Conservation (phyloP, 2,797 vertebrate genomes). For the Masticophis lateralis region DNA sequence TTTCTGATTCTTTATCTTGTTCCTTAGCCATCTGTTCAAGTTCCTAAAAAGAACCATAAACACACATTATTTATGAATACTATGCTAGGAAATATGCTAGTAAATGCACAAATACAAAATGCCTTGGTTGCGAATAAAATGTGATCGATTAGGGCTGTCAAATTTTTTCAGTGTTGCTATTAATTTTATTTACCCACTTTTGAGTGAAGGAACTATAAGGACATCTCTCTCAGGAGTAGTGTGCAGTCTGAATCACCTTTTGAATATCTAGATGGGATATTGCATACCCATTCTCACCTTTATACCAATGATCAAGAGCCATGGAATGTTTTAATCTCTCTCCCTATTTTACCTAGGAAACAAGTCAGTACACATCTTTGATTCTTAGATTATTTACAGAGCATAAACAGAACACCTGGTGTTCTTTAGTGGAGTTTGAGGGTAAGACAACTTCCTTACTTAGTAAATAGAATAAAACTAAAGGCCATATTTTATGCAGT, state of each 20-base stretch:
- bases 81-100: neutral
- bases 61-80: neutral
- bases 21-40: slow-evolving; percentile 91
- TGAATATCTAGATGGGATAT: neutral
- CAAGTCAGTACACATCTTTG: neutral
- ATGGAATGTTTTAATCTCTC: neutral
- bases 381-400: neutral
- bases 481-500: neutral
- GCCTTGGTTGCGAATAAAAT: neutral
- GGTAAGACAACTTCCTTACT: neutral
- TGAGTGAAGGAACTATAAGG: neutral
- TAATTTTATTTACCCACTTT: neutral
- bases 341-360: neutral
- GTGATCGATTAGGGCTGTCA: neutral
- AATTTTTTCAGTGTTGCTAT: neutral
- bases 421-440: neutral
- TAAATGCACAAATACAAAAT: neutral
- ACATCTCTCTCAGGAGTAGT: neutral
- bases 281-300: neutral
- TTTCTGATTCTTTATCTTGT: slow-evolving; percentile 93
- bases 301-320: neutral
- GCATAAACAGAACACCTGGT: neutral
- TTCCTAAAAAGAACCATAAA: slow-evolving; percentile 73
- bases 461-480: neutral
- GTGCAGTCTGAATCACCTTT: neutral